Percentiles rank a stretch among this genome's conserved stretches.
phyloP scores from a whole-genome alignment of 2,888 invertebrate species.

The Plebejus melissa region DNA sequence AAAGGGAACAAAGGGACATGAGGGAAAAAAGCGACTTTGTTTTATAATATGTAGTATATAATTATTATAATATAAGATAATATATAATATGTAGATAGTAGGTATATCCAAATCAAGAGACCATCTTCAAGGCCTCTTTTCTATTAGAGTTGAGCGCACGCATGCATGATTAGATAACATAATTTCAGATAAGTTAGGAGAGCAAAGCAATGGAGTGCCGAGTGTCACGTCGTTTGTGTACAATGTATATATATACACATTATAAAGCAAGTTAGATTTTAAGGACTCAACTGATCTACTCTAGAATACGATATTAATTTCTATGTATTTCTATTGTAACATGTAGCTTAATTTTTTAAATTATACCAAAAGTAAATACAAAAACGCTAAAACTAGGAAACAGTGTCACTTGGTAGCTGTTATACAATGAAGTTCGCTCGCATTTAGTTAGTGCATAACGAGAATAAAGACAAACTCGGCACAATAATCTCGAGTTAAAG shows the following conservation, averaged over 20 bases:
- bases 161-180: background rate
- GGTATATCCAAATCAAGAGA: too few species aligned
- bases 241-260: background rate
- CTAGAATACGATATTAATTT: background rate
- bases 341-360: background rate
- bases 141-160: background rate
- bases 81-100: too few species aligned
- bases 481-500: slow-evolving; percentile 57
- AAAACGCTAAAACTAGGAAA: slow-evolving; percentile 19
- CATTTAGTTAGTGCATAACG: slow-evolving; percentile 53
- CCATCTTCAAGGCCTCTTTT: background rate
- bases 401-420: slow-evolving; percentile 30
- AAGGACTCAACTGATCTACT: background rate
- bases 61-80: too few species aligned
- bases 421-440: slow-evolving; percentile 51
- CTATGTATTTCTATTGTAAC: background rate
- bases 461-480: slow-evolving; percentile 58
- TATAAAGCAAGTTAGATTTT: background rate
- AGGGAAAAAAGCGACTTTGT: too few species aligned
- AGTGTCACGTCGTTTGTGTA: background rate
- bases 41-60: too few species aligned
- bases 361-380: background rate
- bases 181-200: background rate
- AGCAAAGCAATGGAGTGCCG: too few species aligned
- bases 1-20: too few species aligned